Evolutionary conservation across 2,113 vertebrate genomes (phyloP), one percentile per base, ranked within the genome.

Genomic region (Clarias gariepinus): DNA sequence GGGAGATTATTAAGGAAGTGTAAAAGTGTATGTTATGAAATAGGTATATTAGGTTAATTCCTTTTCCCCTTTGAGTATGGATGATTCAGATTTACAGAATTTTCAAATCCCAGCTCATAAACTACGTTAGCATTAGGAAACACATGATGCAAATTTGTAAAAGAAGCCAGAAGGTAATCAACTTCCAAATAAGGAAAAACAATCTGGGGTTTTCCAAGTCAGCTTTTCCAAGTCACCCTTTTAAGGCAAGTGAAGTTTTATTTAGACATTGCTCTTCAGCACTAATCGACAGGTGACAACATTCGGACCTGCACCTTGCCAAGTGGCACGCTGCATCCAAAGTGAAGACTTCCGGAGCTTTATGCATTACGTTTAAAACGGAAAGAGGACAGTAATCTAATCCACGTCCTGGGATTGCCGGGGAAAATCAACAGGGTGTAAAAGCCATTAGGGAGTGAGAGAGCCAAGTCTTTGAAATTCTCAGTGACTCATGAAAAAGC

Each of bases 391-490:
- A 47, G 88, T 79, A 90, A 91, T 84, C 33, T 73, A 87, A 92
- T 88, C 87, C 82, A 36, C 82, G 84, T 87, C 73, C 73, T 74
- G 84, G 57, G 79, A 84, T 88, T 87, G 77, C 66, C 71, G 71
- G 87, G 84, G 85, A 69, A 80, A 87, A 87, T 69, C 64, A 53
- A 73, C 85, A 69, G 84, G 88, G 90, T 90, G 90, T 89, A 87
- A 89, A 91, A 91, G n/a, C 55, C 86, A 89, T 91, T 91, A 91
- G 53, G 33, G 73, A 60, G 71, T 10, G 55, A 19, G 78, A 89
- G 18, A 57, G 90, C 83, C 85, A 85, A 18, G 52, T 83, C 57
- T 80, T 87, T 25, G 30, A 53, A 79, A 64, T 57, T 79, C 66
- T 58, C 12, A 64, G 76, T 36, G 55, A 86, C 63, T 87, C 7